Conservation (phyloP, 2,888 invertebrate species). For the Aquatica leii region DNA sequence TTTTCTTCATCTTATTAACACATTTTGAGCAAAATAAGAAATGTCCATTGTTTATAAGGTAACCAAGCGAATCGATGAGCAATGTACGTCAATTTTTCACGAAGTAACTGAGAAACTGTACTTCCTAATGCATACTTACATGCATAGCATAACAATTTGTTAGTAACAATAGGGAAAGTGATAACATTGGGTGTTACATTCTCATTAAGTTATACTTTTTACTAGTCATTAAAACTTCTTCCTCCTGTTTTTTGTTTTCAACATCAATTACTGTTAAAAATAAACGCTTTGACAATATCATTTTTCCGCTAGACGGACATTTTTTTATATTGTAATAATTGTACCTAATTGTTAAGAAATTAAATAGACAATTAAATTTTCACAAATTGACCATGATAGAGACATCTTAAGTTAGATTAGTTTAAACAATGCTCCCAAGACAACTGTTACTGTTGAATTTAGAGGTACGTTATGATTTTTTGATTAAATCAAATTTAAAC, state of each 20-base stretch:
- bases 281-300: conserved; percentile 5
- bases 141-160: not conserved
- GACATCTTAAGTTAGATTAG: no score
- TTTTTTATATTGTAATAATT: not conserved
- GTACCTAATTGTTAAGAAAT: not conserved
- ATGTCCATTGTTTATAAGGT: conserved; percentile 26
- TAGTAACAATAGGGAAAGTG: conserved; percentile 35
- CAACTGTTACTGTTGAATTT: no score
- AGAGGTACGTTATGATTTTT: no score
- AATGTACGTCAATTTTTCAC: conserved; percentile 18
- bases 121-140: conserved; percentile 27
- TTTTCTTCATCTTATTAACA: conserved; percentile 23
- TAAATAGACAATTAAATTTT: not conserved
- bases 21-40: conserved; percentile 24
- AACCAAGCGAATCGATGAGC: conserved; percentile 27
- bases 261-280: conserved; percentile 5
- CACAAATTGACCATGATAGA: no score
- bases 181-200: conserved; percentile 22
- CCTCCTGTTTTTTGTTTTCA: conserved; percentile 14
- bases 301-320: conserved; percentile 7
- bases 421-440: no score
- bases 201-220: conserved; percentile 9
- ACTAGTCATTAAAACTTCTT: conserved; percentile 22
- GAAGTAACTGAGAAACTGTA: conserved; percentile 17
- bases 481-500: no score